phyloP scores from a whole-genome alignment of 2,888 invertebrate genomes.

The Drosophila kuntzei region DNA sequence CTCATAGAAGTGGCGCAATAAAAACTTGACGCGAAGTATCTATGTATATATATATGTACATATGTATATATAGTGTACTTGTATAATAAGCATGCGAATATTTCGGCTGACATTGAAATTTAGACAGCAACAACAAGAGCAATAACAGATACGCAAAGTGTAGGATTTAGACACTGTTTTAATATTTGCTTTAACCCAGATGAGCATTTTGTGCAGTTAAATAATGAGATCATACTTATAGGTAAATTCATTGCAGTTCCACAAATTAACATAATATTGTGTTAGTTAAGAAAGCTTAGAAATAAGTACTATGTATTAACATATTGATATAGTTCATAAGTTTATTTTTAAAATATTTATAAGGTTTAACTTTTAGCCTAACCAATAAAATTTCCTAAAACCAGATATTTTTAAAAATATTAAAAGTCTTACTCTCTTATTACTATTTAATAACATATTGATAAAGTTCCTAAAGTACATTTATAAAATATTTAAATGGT shows the following conservation, averaged over 20 bases:
- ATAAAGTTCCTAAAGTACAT: too few relatives aligned
- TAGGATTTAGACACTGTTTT: slow-evolving; percentile 37
- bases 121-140: slow-evolving; percentile 26
- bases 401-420: too few relatives aligned
- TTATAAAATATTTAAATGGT: too few relatives aligned
- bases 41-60: background rate
- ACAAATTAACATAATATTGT: background rate
- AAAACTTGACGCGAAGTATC: slow-evolving; percentile 28
- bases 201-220: slow-evolving; percentile 27
- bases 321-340: too few relatives aligned
- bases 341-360: too few relatives aligned
- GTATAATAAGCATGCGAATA: slow-evolving; percentile 41
- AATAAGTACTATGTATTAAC: too few relatives aligned
- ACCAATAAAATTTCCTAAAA: too few relatives aligned
- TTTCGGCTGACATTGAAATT: slow-evolving; percentile 70
- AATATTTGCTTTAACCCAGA: slow-evolving; percentile 31
- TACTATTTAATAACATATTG: too few relatives aligned
- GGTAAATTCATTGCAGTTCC: background rate
- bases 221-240: slow-evolving; percentile 27
- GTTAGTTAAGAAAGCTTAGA: too few relatives aligned
- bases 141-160: slow-evolving; percentile 9
- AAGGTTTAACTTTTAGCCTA: too few relatives aligned
- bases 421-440: too few relatives aligned
- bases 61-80: background rate
- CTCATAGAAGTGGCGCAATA: slow-evolving; percentile 40